Evolutionary conservation across 2,888 invertebrate species (phyloP), one percentile per base, ranked within the genome.

Genomic region (Standfussiana lucernea): DNA sequence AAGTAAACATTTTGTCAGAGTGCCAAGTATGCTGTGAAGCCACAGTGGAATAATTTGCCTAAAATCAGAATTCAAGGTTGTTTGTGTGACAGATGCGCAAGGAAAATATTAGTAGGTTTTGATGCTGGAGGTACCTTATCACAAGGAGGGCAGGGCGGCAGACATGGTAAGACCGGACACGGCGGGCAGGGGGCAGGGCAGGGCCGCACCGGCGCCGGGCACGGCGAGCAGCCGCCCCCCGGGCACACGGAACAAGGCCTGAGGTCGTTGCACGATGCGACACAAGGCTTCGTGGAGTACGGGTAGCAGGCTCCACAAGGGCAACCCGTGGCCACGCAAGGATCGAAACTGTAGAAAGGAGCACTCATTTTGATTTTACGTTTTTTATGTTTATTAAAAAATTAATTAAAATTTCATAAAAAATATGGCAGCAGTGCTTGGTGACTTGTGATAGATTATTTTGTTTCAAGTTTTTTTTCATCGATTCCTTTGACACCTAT

Each of bases 291-390:
- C n/a, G 95, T 96, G 15, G 92, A 89, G 85, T 94, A 96, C 0
- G 96, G 96, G 68, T 94, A 94, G 83, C 95, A 95, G 8, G 96
- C 95, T 3, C 96, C 96, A 74, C 96, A 96, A 0, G 96, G 96
- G 82, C 83, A 72, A 0, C 96, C 95, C 4, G 92, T 89, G 83
- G 94, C 93, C 6, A 95, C 94, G 89, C 96, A 96, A 3, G 96
- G 96, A 72, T 96, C 96, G 66, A 92, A 96, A 85, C 96, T 96
- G 86, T 96, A 96, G 83, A 94, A 95, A 2, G 96, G 95, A 86
- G 95, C 96, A 91, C 96, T 95, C 96, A 96, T 96, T 94, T 92
- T 91, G 72, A 84, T 88, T 89, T 88, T 88, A 45, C 90, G 66
- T 68, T 89, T 91, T 91, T 90, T 93, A 87, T 84, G 40, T 91